These are phyloP conservation scores for Brachyhypopomus gauderio DNA, from an alignment of 2,113 vertebrate species.

Conservation along the genomic window DNA sequence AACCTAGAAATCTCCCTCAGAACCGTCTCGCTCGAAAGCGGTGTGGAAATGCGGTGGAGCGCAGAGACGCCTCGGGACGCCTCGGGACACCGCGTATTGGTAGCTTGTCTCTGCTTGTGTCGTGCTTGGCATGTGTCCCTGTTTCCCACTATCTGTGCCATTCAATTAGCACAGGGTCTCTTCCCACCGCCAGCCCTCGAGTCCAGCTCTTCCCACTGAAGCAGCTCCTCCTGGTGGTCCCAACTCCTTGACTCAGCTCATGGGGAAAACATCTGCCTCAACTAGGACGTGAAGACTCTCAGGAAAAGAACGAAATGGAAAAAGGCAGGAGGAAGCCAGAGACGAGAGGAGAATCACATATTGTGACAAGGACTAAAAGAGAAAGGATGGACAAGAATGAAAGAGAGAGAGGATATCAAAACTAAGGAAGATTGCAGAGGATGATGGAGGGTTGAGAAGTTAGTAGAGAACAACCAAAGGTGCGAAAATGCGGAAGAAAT, in stretches of 20 bases:
- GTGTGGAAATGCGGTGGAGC: slow-evolving; percentile 19
- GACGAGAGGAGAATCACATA: background rate
- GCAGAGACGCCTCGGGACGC: slow-evolving; percentile 20
- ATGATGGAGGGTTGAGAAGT: too few species aligned
- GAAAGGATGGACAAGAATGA: background rate
- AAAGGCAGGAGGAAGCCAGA: too few species aligned
- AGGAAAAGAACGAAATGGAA: too few species aligned
- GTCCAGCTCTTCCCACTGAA: slow-evolving; percentile 12
- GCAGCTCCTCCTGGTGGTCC: background rate
- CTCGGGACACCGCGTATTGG: slow-evolving; percentile 35
- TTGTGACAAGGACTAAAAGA: background rate
- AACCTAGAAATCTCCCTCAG: slow-evolving; percentile 22
- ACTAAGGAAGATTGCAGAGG: too few species aligned
- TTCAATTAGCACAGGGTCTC: slow-evolving; percentile 26
- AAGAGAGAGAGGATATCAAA: background rate
- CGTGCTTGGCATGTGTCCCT: slow-evolving; percentile 23
- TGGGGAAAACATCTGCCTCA: slow-evolving; percentile 11
- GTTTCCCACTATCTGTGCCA: slow-evolving; percentile 23
- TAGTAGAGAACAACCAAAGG: too few species aligned
- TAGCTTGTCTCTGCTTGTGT: slow-evolving; percentile 15
- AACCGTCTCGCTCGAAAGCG: background rate
- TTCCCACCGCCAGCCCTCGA: background rate
- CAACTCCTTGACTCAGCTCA: background rate
- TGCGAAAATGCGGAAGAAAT: background rate
- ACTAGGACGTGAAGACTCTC: background rate